phyloP scores from a whole-genome alignment of 2,888 invertebrate genomes.

The Drosophila prostipennis region DNA sequence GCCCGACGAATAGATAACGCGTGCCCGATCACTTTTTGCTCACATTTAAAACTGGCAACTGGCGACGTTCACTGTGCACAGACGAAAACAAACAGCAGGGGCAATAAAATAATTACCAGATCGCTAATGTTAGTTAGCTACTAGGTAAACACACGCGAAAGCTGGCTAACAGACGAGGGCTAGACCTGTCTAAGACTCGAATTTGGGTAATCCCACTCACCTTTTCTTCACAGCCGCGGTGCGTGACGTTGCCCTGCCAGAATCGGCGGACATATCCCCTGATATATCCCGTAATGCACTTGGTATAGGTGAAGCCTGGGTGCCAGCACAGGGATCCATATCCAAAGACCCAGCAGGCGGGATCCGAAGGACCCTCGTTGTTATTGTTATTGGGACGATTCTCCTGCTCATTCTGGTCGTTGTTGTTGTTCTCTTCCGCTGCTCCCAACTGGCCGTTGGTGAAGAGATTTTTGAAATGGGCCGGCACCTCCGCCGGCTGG shows the following conservation, averaged over 20 bases:
- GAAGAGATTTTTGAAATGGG: constrained; percentile 80
- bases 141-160: constrained; percentile 17
- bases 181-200: constrained; percentile 22
- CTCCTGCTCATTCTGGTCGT: constrained; percentile 52
- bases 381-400: constrained; percentile 52
- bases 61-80: neutral
- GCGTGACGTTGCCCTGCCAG: constrained; percentile 96
- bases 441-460: constrained; percentile 71
- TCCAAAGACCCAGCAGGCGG: constrained; percentile 93
- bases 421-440: constrained; percentile 43
- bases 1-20: constrained; percentile 40
- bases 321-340: constrained; percentile 98
- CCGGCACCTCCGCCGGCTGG: constrained; percentile 55
- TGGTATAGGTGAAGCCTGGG: constrained; percentile 94
- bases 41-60: constrained; percentile 17
- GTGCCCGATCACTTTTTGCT: constrained; percentile 20
- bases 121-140: constrained; percentile 4
- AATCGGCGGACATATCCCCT: constrained; percentile 92
- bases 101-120: constrained; percentile 32
- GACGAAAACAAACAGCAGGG: constrained; percentile 27
- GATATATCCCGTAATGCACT: constrained; percentile 91
- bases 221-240: constrained; percentile 90
- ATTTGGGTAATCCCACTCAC: constrained; percentile 84
- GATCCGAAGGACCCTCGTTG: constrained; percentile 26
- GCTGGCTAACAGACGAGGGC: constrained; percentile 1